Conservation (phyloP, 2,888 invertebrate species). For the Lithodes maja region DNA sequence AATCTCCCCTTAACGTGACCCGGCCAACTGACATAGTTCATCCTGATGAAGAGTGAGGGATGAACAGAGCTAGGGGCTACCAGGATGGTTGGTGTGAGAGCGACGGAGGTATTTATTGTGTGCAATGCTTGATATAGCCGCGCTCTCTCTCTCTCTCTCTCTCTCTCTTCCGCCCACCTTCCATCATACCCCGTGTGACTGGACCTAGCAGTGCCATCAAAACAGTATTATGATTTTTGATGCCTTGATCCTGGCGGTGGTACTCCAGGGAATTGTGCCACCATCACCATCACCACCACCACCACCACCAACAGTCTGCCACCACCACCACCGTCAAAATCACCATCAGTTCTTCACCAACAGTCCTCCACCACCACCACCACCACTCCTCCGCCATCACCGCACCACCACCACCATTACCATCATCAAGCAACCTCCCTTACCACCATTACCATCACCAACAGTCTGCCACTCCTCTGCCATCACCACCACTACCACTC, state of each 20-base stretch:
- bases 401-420: background rate
- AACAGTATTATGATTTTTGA: conserved; percentile 55
- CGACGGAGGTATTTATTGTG: too few species aligned
- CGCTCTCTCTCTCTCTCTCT: too few species aligned
- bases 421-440: background rate
- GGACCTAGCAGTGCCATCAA: conserved; percentile 26
- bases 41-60: too few species aligned
- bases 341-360: too few species aligned
- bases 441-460: background rate
- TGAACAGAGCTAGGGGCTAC: too few species aligned
- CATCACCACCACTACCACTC: conserved; percentile 19
- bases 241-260: conserved; percentile 28
- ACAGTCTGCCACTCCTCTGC: too few species aligned
- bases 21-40: too few species aligned
- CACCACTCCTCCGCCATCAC: background rate
- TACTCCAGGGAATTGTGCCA: conserved; percentile 5
- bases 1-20: too few species aligned
- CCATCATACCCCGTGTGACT: background rate
- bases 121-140: too few species aligned
- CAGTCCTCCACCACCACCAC: background rate
- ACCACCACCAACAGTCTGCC: background rate
- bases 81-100: too few species aligned
- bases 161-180: background rate
- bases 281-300: background rate
- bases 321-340: too few species aligned